Evolutionary conservation across 2,888 invertebrate genomes (phyloP), one percentile per base, ranked within the genome.

Genomic region (Drosophila flavopinicola): DNA sequence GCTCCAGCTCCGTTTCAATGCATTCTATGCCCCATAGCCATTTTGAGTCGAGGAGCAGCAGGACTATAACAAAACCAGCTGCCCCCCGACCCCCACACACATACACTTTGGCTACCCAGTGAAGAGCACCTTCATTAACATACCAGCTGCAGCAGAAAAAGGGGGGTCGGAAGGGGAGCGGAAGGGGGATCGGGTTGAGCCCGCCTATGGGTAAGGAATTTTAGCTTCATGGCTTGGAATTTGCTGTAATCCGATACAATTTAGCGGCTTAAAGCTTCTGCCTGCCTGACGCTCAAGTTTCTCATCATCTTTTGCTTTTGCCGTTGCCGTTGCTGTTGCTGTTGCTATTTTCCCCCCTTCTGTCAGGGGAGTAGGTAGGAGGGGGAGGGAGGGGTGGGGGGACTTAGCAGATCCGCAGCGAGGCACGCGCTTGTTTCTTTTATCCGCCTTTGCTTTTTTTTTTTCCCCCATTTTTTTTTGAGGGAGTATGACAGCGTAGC

Each of bases 211-310:
- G 75, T 61, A 75, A 77, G 76, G 85, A 78, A 86, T 87, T 78
- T 80, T 53, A 75, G 77, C 85, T 79, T 66, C 82, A 75, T 78
- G 74, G 73, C 73, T 74, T 75, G 86, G 78, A 78, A 80, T 84
- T 85, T 85, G 70, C 78, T 80, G 84, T 84, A 84, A 84, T 86
- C 87, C 87, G 84, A 84, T 84, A 84, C 84, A 82, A 87, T 84
- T 84, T 86, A 84, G 84, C 75, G 82, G 84, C 84, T 84, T 84
- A 85, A 85, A 86, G 86, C 83, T 83, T 80, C 86, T 84, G 80
- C 83, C 78, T 86, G 86, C 84, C 69, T 75, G 86, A 85, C 76
- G 83, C 83, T 80, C 80, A 78, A 80, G 80, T 80, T 80, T 85
- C 80, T 71, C 80, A 85, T 80, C 80, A 80, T 82, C 74, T 76